Percentiles rank a stretch among this genome's conserved stretches.
These are phyloP conservation scores for Macaria liturata DNA, from an alignment of 2,888 invertebrate genomes.

Conservation along the genomic window DNA sequence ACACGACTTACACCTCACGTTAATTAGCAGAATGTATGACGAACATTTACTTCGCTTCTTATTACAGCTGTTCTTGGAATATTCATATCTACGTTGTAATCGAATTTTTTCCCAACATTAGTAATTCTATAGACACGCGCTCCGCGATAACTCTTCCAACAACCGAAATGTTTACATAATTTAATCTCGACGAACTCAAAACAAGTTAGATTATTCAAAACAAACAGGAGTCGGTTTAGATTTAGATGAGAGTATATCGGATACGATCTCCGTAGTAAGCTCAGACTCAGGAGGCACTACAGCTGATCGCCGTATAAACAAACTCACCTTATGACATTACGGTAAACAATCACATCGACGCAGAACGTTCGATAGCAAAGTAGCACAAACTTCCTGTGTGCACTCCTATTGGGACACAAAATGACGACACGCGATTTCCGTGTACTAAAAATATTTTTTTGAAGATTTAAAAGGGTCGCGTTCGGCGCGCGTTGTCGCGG, in stretches of 20 bases:
- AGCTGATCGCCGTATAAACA: slow-evolving; percentile 69
- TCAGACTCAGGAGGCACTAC: slow-evolving; percentile 35
- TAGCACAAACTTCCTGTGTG: slow-evolving; percentile 54
- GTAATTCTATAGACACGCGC: slow-evolving; percentile 9
- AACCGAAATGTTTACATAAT: slow-evolving; percentile 23
- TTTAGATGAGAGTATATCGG: not conserved
- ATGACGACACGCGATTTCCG: slow-evolving; percentile 62
- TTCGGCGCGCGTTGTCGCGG: slow-evolving; percentile 37
- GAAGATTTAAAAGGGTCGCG: slow-evolving; percentile 62
- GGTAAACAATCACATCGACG: slow-evolving; percentile 61
- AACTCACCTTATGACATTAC: slow-evolving; percentile 62
- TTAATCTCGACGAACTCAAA: slow-evolving; percentile 21
- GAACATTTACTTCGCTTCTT: slow-evolving; percentile 5
- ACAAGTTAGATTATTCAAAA: slow-evolving; percentile 23
- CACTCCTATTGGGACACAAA: slow-evolving; percentile 44
- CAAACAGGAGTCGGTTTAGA: slow-evolving; percentile 15
- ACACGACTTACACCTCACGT: slow-evolving; percentile 3
- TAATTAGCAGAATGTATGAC: slow-evolving; percentile 12
- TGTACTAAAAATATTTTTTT: slow-evolving; percentile 67
- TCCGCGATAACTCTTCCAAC: slow-evolving; percentile 16
- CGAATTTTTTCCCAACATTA: not conserved
- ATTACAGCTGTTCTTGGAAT: not conserved
- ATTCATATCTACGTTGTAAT: too few species aligned
- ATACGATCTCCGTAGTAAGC: slow-evolving; percentile 8
- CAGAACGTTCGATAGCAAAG: slow-evolving; percentile 50